These are phyloP conservation scores for Elysia crispata DNA, from an alignment of 2,888 invertebrate species.

Conservation along the genomic window DNA sequence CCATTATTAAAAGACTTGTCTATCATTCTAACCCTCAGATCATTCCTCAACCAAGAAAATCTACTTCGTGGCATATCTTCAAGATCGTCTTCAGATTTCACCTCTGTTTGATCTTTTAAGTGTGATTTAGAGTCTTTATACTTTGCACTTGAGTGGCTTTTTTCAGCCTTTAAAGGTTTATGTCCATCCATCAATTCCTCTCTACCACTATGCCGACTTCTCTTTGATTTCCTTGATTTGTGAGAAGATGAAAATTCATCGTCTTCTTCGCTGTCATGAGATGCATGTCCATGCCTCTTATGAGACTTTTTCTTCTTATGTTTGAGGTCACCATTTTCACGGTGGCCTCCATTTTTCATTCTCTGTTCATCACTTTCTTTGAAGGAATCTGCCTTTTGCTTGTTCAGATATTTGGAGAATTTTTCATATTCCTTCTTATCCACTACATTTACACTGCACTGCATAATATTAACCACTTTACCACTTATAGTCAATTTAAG, in stretches of 20 bases:
- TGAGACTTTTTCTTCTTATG: background rate
- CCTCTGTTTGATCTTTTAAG: background rate
- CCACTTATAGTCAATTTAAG: conserved; percentile 72
- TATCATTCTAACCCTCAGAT: conserved; percentile 76
- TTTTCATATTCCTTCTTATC: conserved; percentile 88
- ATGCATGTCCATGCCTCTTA: background rate
- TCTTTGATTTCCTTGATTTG: conserved; percentile 9
- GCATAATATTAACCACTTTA: conserved; percentile 80
- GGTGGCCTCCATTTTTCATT: conserved; percentile 18
- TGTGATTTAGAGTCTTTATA: background rate
- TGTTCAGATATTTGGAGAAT: conserved; percentile 92
- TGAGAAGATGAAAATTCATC: background rate
- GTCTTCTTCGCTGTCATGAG: background rate
- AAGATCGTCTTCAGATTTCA: conserved; percentile 2
- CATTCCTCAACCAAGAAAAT: conserved; percentile 72
- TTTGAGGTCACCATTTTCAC: background rate
- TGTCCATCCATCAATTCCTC: background rate
- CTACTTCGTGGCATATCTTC: background rate
- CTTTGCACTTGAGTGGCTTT: background rate
- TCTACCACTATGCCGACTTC: background rate
- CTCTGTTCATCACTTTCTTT: conserved; percentile 55
- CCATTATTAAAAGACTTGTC: conserved; percentile 76
- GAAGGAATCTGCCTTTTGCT: conserved; percentile 76
- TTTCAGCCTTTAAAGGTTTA: background rate
- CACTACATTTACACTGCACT: conserved; percentile 87